Percentiles rank a stretch among this genome's conserved stretches.
Conservation (phyloP, 2,888 invertebrate genomes). For the Euphydryas editha region DNA sequence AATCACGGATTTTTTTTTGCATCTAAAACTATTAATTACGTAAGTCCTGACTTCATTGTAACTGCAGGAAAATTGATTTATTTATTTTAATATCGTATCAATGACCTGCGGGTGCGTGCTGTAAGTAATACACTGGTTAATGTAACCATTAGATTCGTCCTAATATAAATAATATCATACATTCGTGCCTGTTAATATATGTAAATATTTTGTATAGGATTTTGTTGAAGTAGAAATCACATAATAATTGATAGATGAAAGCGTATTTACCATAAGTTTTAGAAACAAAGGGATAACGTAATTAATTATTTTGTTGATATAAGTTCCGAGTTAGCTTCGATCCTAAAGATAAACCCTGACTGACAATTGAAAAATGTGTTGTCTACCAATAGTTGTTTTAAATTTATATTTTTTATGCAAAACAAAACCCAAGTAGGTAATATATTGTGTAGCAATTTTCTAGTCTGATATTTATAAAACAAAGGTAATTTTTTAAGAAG, state of each 20-base stretch:
- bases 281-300: no score
- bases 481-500: not conserved
- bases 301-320: no score
- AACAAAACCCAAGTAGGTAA: not conserved
- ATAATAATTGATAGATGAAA: no score
- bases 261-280: no score
- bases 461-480: not conserved
- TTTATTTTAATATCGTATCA: slow-evolving; percentile 19
- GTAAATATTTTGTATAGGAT: not conserved
- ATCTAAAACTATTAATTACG: not conserved
- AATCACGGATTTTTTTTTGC: no score
- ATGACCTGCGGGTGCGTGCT: slow-evolving; percentile 2
- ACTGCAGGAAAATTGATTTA: slow-evolving; percentile 16
- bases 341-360: no score
- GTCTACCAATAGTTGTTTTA: no score
- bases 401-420: not conserved
- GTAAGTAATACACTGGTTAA: slow-evolving; percentile 20
- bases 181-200: not conserved
- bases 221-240: not conserved
- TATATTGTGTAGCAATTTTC: no score
- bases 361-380: no score
- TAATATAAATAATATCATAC: not conserved
- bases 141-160: slow-evolving; percentile 2
- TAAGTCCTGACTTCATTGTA: not conserved
- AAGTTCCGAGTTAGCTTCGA: no score